Conservation (phyloP, 2,888 invertebrate genomes). For the Calliphora vomitoria region DNA sequence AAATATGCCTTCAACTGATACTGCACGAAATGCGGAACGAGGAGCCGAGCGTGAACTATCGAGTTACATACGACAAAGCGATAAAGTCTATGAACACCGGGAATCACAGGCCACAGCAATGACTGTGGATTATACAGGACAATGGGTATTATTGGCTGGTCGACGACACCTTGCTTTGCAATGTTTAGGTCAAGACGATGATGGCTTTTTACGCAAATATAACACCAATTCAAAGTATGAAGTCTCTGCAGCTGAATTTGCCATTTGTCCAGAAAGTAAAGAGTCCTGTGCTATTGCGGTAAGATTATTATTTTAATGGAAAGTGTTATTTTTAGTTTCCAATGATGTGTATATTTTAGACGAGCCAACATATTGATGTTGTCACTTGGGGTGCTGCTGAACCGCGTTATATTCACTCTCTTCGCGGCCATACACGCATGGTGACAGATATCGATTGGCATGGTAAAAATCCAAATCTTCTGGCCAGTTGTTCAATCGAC, state of each 20-base stretch:
- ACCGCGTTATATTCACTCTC: constrained; percentile 89
- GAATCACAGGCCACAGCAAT: constrained; percentile 96
- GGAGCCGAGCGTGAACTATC: constrained; percentile 77
- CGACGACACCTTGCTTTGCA: constrained; percentile 90
- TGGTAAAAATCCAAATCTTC: constrained; percentile 89
- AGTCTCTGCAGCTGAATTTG: constrained; percentile 96
- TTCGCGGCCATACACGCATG: constrained; percentile 93
- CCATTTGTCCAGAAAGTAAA: constrained; percentile 91
- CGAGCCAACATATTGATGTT: constrained; percentile 94
- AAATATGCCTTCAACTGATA: constrained; percentile 45
- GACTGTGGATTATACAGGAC: constrained; percentile 91
- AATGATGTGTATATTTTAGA: constrained; percentile 85
- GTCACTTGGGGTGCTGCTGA: constrained; percentile 91
- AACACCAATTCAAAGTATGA: constrained; percentile 96
- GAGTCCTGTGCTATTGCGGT: constrained; percentile 95
- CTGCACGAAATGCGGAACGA: constrained; percentile 24
- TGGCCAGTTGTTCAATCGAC: constrained; percentile 96
- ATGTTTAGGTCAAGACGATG: constrained; percentile 86
- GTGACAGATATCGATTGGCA: constrained; percentile 98
- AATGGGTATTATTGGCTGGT: constrained; percentile 94
- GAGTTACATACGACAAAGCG: constrained; percentile 81
- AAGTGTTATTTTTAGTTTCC: not conserved
- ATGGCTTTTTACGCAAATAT: constrained; percentile 89
- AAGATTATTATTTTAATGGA: constrained; percentile 79
- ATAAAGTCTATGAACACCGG: constrained; percentile 88